These are phyloP conservation scores for Epistrophe grossulariae DNA, from an alignment of 2,888 invertebrate genomes.

Conservation along the genomic window DNA sequence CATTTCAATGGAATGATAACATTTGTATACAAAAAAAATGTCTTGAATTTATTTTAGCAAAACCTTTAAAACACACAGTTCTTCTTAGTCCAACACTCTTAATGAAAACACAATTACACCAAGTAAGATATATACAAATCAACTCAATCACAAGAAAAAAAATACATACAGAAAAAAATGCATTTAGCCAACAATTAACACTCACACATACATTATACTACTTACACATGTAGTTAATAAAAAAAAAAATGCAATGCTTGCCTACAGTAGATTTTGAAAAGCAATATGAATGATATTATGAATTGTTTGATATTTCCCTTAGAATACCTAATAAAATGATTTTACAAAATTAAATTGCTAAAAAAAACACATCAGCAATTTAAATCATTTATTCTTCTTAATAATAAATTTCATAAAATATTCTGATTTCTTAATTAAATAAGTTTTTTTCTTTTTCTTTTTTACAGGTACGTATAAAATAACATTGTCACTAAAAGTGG, in stretches of 20 bases:
- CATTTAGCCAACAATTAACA: not conserved
- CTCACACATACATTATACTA: conserved; percentile 17
- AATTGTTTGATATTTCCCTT: not conserved
- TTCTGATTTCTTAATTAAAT: not conserved
- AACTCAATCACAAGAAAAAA: not conserved
- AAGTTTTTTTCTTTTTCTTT: conserved; percentile 5
- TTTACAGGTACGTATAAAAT: conserved; percentile 69
- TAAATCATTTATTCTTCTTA: not conserved
- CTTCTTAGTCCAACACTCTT: not conserved
- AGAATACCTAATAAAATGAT: not conserved
- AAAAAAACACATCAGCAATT: not conserved
- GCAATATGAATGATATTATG: conserved; percentile 6
- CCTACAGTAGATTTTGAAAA: conserved; percentile 21
- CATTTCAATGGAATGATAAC: conserved; percentile 4
- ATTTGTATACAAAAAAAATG: not conserved
- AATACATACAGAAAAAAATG: not conserved
- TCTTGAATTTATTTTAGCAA: conserved; percentile 14
- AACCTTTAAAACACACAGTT: conserved; percentile 2
- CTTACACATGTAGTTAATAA: conserved; percentile 15
- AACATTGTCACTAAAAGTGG: conserved; percentile 5
- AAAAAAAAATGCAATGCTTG: conserved; percentile 28
- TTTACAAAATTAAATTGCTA: not conserved
- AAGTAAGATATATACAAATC: conserved; percentile 44
- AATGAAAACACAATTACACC: conserved; percentile 16
- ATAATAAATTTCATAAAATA: not conserved